Percentiles rank a stretch among this genome's conserved stretches.
phyloP scores from a whole-genome alignment of 1,140 invertebrate species.

The Drosophila biarmipes region DNA sequence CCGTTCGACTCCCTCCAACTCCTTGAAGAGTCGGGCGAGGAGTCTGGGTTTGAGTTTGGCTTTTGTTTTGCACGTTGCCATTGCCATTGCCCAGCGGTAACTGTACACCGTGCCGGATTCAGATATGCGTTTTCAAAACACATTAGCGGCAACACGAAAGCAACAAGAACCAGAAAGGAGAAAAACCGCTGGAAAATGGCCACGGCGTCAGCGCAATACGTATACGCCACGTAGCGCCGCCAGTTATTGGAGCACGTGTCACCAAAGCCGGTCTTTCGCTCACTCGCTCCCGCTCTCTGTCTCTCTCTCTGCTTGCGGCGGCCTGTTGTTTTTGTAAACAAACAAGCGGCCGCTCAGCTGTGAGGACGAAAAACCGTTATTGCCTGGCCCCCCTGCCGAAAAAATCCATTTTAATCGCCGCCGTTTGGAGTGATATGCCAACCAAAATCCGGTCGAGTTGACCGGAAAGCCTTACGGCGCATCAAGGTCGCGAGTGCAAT shows the following conservation, averaged over 20 bases:
- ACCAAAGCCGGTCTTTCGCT: slow-evolving; percentile 29
- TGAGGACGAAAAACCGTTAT: slow-evolving; percentile 33
- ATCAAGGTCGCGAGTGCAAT: slow-evolving; percentile 60
- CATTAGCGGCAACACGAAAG: slow-evolving; percentile 40
- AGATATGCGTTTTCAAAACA: slow-evolving; percentile 71
- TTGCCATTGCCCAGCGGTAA: slow-evolving; percentile 47
- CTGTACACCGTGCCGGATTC: slow-evolving; percentile 54
- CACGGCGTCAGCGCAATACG: slow-evolving; percentile 78
- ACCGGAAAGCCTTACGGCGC: slow-evolving; percentile 24
- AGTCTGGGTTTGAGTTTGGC: slow-evolving; percentile 24
- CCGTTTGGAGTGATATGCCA: slow-evolving; percentile 41
- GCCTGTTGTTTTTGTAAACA: slow-evolving; percentile 69
- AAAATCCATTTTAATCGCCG: slow-evolving; percentile 71
- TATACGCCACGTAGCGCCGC: slow-evolving; percentile 71
- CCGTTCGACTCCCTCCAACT: slow-evolving; percentile 22
- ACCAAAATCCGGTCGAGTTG: slow-evolving; percentile 23
- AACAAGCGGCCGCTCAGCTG: slow-evolving; percentile 60
- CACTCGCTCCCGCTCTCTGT: slow-evolving; percentile 5
- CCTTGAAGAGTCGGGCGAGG: slow-evolving; percentile 25
- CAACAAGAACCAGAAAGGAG: background rate
- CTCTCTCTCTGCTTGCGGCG: slow-evolving; percentile 16
- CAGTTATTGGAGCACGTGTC: slow-evolving; percentile 62
- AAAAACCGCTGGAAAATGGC: slow-evolving; percentile 58
- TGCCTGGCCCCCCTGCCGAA: slow-evolving; percentile 7
- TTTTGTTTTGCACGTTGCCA: slow-evolving; percentile 55